Evolutionary conservation across 2,888 invertebrate species (phyloP), one percentile per base, ranked within the genome.

Genomic region (Phorcus lineatus): DNA sequence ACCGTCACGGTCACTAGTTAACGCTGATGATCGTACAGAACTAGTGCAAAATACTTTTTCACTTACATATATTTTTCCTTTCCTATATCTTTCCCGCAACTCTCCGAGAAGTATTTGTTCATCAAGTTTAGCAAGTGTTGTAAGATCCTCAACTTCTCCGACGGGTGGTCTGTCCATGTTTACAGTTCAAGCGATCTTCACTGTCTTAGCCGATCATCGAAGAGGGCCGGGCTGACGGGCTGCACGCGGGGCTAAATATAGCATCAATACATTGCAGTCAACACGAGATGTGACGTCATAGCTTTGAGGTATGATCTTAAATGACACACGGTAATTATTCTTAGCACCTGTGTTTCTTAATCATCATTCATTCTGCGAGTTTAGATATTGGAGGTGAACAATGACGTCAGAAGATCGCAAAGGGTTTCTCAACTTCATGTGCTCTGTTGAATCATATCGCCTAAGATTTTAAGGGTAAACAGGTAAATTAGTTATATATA

Each of bases 21-120:
- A 47, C 40, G 11, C n/a, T 1, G 16, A n/a, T 13, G 47, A 40
- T 74, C 53, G 31, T 2, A 24, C 9, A 28, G 28, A 13, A 52
- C 24, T 74, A 3, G 16, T 17, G 52, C 19, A 57, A 40, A 19
- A 6, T n/a, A n/a, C n/a, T n/a, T n/a, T 9, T 16, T 17, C 40
- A 90, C 91, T 90, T 84, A 92, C 92, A 83, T 92, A 92, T 40
- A 92, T 92, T 57, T 88, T 83, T 77, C 90, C 86, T 28, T 85
- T 86, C 74, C 81, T 79, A 82, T 92, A 91, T 79, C 92, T 82
- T 31, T 85, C 86, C 83, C 88, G 88, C 52, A 92, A 83, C 82
- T 91, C 90, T 9, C 88, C 84, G 52, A 92, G 84, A 28, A 92
- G 82, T 40, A 91, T 88, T 24, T 86, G 82, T 77, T 91, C 92